Percentiles rank a stretch among this genome's conserved stretches.
These are phyloP conservation scores for Pseudochirops corinnae DNA, from an alignment of 2,797 vertebrate species.

Conservation along the genomic window DNA sequence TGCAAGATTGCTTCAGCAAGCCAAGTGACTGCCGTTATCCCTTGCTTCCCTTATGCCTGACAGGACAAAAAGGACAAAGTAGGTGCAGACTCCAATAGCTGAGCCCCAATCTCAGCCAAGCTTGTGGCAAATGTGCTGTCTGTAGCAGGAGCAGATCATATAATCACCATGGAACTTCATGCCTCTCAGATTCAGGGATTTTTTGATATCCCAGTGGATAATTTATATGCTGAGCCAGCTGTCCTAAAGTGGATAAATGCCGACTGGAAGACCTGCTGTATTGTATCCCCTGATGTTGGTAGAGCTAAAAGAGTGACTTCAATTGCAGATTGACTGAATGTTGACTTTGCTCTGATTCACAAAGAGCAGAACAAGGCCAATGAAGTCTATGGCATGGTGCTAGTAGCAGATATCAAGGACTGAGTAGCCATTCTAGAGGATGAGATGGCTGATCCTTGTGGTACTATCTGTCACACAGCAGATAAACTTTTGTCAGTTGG, in stretches of 20 bases:
- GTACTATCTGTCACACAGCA: no score
- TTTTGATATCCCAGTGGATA: slow-evolving; percentile 99
- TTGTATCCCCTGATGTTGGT: slow-evolving; percentile 98
- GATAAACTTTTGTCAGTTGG: no score
- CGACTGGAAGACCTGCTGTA: slow-evolving; percentile 97
- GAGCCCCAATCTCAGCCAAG: slow-evolving; percentile 98
- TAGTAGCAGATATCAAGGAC: no score
- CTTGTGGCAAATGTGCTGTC: slow-evolving; percentile 99
- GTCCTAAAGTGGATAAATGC: slow-evolving; percentile 97
- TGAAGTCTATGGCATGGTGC: no score
- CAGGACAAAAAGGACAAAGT: slow-evolving; percentile 99
- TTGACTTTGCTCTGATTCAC: no score
- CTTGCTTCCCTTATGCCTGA: slow-evolving; percentile 96
- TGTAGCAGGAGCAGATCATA: slow-evolving; percentile 97
- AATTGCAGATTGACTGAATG: no score
- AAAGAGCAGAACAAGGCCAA: no score
- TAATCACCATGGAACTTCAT: slow-evolving; percentile 99
- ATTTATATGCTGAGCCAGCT: slow-evolving; percentile 97
- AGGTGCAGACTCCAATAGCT: slow-evolving; percentile 85
- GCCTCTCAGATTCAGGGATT: slow-evolving; percentile 99
- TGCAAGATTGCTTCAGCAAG: slow-evolving; percentile 99
- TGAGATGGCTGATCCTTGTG: no score
- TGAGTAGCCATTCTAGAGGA: no score
- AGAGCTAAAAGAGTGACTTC: slow-evolving; percentile 91
- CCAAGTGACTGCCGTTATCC: slow-evolving; percentile 98